phyloP scores from a whole-genome alignment of 2,888 invertebrate genomes.

The Taphrorychus bicolor region DNA sequence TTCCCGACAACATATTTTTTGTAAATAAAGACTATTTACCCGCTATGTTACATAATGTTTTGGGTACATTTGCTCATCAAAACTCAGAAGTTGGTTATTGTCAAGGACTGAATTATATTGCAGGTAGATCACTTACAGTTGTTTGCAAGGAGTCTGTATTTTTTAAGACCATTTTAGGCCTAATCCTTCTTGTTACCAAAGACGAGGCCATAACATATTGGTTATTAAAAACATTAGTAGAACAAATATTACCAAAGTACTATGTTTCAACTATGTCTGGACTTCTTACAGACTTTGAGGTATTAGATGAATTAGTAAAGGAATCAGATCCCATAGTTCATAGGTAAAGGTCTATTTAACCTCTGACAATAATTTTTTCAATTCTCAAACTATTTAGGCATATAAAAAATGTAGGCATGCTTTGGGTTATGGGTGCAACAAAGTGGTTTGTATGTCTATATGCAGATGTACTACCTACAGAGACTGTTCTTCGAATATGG shows the following conservation, averaged over 20 bases:
- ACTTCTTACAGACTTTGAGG: constrained; percentile 86
- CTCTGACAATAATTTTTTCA: neutral
- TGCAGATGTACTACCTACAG: constrained; percentile 91
- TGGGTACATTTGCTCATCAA: constrained; percentile 88
- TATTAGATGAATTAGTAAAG: constrained; percentile 85
- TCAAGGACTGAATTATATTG: constrained; percentile 94
- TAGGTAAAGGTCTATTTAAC: constrained; percentile 37
- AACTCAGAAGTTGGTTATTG: constrained; percentile 90
- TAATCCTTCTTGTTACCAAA: constrained; percentile 84
- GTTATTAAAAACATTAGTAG: constrained; percentile 88
- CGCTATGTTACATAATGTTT: constrained; percentile 81
- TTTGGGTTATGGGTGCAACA: constrained; percentile 90
- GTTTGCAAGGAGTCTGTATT: no score
- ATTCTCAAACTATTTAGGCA: constrained; percentile 66
- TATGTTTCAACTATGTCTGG: constrained; percentile 91
- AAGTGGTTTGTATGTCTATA: constrained; percentile 97
- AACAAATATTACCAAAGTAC: constrained; percentile 85
- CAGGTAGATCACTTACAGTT: no score
- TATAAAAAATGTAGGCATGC: constrained; percentile 80
- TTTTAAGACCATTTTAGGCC: constrained; percentile 52
- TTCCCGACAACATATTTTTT: constrained; percentile 95
- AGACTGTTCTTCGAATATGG: constrained; percentile 95
- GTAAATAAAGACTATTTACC: constrained; percentile 76
- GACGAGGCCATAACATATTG: constrained; percentile 93
- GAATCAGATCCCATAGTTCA: constrained; percentile 82